Conservation (phyloP, 2,113 vertebrate genomes). For the Ancistrus triradiatus region DNA sequence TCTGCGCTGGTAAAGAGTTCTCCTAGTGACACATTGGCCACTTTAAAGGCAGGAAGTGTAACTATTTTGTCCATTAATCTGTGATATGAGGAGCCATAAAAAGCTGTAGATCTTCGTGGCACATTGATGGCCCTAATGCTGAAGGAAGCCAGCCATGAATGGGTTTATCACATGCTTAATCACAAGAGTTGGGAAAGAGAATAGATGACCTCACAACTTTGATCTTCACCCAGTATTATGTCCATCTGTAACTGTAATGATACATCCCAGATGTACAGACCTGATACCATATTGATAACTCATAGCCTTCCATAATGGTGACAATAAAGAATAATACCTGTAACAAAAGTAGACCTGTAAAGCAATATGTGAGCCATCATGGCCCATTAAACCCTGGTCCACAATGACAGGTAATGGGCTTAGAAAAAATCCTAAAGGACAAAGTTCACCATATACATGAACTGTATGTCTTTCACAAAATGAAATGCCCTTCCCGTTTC, state of each 20-base stretch:
- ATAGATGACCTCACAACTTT: conserved; percentile 1
- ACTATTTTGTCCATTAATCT: conserved; percentile 27
- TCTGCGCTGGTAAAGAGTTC: conserved; percentile 15
- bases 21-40: conserved; percentile 19
- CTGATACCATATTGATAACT: not conserved
- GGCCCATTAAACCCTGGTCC: not conserved
- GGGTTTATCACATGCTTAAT: no score
- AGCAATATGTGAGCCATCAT: conserved; percentile 13
- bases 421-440: conserved; percentile 3
- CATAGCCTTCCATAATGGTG: not conserved
- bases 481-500: not conserved
- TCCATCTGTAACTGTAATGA: not conserved
- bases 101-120: conserved; percentile 15
- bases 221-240: not conserved
- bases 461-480: conserved; percentile 14
- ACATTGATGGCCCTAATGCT: conserved; percentile 31
- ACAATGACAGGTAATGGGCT: no score
- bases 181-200: no score
- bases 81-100: conserved; percentile 32
- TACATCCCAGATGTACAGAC: not conserved
- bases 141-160: conserved; percentile 10
- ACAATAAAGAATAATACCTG: not conserved
- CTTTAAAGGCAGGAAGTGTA: conserved; percentile 32
- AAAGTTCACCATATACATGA: not conserved
- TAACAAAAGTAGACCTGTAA: not conserved